phyloP scores from a whole-genome alignment of 2,113 vertebrate genomes.

The Myanophis thanlyinensis region DNA sequence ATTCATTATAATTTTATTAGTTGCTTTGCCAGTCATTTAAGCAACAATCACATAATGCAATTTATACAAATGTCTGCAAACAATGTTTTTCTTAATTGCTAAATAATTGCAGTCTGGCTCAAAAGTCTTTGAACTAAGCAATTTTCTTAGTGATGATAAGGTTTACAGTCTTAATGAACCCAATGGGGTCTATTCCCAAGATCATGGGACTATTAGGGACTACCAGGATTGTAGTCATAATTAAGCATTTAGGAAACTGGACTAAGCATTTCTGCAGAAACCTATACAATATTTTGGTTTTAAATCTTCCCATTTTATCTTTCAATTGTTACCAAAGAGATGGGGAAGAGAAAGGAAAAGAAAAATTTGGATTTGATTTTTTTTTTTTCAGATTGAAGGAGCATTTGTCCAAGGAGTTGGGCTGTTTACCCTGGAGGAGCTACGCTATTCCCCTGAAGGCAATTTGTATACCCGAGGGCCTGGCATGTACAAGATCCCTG shows the following conservation, averaged over 20 bases:
- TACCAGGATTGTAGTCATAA: neutral
- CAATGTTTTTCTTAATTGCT: neutral
- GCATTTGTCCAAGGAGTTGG: conserved; percentile 92
- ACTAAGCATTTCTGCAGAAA: neutral
- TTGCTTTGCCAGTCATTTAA: neutral
- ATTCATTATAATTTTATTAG: neutral
- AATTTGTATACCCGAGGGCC: conserved; percentile 89
- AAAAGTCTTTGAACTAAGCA: neutral
- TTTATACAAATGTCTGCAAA: neutral
- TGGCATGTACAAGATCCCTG: conserved; percentile 93
- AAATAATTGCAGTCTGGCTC: neutral
- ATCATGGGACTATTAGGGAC: neutral
- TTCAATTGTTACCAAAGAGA: neutral
- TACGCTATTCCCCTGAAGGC: conserved; percentile 88
- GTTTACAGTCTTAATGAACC: neutral
- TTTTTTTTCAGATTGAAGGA: conserved; percentile 84
- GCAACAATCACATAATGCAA: no score
- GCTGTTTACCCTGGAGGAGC: conserved; percentile 92
- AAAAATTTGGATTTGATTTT: conserved; percentile 18
- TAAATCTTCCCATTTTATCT: neutral
- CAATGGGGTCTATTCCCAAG: neutral
- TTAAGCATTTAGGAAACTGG: neutral
- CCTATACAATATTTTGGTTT: neutral
- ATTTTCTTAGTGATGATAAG: neutral
- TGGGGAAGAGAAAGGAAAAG: neutral